Percentiles rank a stretch among this genome's conserved stretches.
Evolutionary conservation across 2,113 vertebrate species (phyloP).

Genomic region (Hylia prasina): DNA sequence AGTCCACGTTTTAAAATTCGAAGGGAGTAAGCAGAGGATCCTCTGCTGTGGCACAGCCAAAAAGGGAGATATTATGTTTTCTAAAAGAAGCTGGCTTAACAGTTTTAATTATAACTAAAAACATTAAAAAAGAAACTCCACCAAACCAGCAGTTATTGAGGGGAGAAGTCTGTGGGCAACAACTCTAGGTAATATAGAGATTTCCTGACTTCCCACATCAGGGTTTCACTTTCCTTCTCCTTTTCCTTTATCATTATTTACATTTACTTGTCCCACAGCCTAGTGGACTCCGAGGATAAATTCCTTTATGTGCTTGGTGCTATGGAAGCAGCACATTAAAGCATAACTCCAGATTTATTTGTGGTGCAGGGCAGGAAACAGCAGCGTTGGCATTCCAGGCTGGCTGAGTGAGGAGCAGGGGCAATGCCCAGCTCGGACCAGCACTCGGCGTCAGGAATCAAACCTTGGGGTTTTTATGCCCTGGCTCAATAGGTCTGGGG

Average conservation of each 20-base stretch:
- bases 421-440: neutral
- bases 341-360: neutral
- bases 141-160: neutral
- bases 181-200: neutral
- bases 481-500: neutral
- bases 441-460: neutral
- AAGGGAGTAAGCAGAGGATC: neutral
- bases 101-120: neutral
- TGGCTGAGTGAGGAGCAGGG: neutral
- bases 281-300: slow-evolving; percentile 1
- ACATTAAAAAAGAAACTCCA: neutral
- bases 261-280: slow-evolving; percentile 35
- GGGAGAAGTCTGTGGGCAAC: neutral
- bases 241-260: slow-evolving; percentile 11
- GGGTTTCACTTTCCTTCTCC: neutral
- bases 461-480: neutral
- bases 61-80: neutral
- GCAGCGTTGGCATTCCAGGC: neutral
- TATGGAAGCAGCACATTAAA: neutral
- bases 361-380: neutral
- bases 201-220: neutral
- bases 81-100: neutral
- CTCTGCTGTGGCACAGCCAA: neutral
- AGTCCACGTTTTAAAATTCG: slow-evolving; percentile 4
- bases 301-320: neutral